Percentiles rank a stretch among this genome's conserved stretches.
Evolutionary conservation across 2,113 vertebrate species (phyloP).

Genomic region (Puma concolor): DNA sequence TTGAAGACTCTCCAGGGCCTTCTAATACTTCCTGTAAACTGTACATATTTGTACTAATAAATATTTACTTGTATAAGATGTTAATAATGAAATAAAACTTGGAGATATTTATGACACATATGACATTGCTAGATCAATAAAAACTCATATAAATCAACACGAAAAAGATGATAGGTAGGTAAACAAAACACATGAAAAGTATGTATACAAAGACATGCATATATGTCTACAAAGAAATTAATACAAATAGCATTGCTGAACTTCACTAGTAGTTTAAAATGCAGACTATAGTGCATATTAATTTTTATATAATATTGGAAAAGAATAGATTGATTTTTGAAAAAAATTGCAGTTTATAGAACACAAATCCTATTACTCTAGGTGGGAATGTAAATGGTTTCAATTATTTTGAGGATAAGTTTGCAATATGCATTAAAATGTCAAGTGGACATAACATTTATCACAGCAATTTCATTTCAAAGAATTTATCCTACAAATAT

Average conservation of each 20-base stretch:
- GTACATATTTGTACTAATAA: not conserved
- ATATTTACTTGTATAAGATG: not conserved
- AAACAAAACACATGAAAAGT: not conserved
- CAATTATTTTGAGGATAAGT: not conserved
- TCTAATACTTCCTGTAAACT: not conserved
- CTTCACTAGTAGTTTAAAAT: not conserved
- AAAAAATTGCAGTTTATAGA: not conserved
- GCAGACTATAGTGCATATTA: not conserved
- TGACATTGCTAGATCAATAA: not conserved
- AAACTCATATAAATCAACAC: not conserved
- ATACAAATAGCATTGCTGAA: not conserved
- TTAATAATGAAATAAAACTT: not conserved
- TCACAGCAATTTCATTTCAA: not conserved
- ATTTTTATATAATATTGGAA: not conserved
- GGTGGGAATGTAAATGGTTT: not conserved
- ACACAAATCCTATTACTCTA: not conserved
- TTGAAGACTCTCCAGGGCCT: not conserved
- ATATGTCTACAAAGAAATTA: not conserved
- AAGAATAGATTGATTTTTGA: not conserved
- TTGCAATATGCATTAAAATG: not conserved
- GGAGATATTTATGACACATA: not conserved
- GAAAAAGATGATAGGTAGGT: not conserved
- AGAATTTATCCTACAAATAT: not conserved
- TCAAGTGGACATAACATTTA: not conserved
- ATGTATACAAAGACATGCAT: not conserved